Evolutionary conservation across 2,888 invertebrate genomes (phyloP), one percentile per base, ranked within the genome.

Genomic region (Galeopsomyia nigrocyanea): DNA sequence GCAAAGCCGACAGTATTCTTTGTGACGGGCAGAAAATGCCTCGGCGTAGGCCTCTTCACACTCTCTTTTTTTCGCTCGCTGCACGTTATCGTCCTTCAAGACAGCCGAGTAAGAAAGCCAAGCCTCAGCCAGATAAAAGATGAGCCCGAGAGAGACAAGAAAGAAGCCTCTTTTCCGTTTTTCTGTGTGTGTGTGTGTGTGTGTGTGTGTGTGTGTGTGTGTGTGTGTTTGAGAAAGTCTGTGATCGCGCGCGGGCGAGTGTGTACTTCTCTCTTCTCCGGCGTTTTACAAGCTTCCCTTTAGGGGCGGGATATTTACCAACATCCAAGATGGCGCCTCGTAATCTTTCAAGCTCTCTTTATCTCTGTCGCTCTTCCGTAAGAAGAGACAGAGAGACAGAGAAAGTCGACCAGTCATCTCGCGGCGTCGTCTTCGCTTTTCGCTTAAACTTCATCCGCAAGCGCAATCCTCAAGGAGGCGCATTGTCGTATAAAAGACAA

Each of bases 1-100:
- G 86, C 84, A 85, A 85, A 85, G 86, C 84, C 83, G 85, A 84
- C 84, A 85, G 82, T 84, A 84, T 85, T 86, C 84, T 86, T 85
- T 85, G 84, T 83, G 81, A 80, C 82, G 79, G 79, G 81, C 74
- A 76, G 65, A 79, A 78, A 78, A 78, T 77, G 74, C 75, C 77
- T 76, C 62, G 74, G 70, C 72, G 73, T 75, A 76, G 77, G 63
- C 68, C 77, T 78, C 76, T 78, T 77, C 75, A 78, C 77, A 77
- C 79, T 77, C 73, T 69, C 75, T 73, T 61, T 76, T 77, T 75
- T 76, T 73, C 75, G 72, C 47, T 57, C 22, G 55, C 17, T 56
- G 49, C 64, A 65, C 61, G 57, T 67, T 64, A 39, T 66, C 67
- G 64, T 67, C 70, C 63, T 74, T 74, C 74, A 58, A 69, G 73